These are phyloP conservation scores for Drosophila mayri DNA, from an alignment of 1,140 invertebrate genomes.

Conservation along the genomic window DNA sequence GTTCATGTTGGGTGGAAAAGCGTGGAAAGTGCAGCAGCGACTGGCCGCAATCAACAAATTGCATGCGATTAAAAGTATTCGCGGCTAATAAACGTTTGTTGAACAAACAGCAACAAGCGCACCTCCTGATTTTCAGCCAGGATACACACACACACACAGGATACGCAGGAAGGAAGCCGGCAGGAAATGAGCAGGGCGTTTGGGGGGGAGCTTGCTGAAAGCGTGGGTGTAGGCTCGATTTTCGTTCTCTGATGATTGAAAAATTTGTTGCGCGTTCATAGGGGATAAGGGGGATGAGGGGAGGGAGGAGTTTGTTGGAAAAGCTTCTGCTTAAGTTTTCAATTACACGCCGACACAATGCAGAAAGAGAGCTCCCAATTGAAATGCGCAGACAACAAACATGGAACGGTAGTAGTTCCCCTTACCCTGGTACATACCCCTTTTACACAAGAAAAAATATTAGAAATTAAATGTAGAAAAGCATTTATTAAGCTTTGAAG, in stretches of 20 bases:
- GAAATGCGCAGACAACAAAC: constrained; percentile 71
- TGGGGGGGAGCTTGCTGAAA: background rate
- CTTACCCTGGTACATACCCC: background rate
- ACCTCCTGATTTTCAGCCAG: constrained; percentile 20
- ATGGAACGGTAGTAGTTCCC: constrained; percentile 17
- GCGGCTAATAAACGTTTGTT: constrained; percentile 79
- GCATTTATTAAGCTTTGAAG: background rate
- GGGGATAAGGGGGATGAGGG: constrained; percentile 1
- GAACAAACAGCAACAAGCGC: constrained; percentile 67
- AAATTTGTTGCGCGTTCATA: constrained; percentile 58
- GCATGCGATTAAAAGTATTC: constrained; percentile 79
- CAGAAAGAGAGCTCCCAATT: constrained; percentile 59
- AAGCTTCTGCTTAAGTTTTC: constrained; percentile 71
- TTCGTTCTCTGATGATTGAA: constrained; percentile 60
- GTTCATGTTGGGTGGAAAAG: constrained; percentile 19
- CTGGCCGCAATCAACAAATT: constrained; percentile 65
- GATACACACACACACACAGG: constrained; percentile 33
- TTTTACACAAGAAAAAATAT: constrained; percentile 6
- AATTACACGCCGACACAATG: constrained; percentile 72
- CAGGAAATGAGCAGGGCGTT: constrained; percentile 45
- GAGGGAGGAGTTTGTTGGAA: background rate
- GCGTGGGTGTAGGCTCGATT: constrained; percentile 29
- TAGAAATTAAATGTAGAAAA: background rate
- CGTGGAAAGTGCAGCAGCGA: constrained; percentile 32
- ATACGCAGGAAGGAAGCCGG: constrained; percentile 41